Base-by-base conservation (phyloP, 2,113 vertebrate genomes). In the Brienomyrus brachyistius region DNA sequence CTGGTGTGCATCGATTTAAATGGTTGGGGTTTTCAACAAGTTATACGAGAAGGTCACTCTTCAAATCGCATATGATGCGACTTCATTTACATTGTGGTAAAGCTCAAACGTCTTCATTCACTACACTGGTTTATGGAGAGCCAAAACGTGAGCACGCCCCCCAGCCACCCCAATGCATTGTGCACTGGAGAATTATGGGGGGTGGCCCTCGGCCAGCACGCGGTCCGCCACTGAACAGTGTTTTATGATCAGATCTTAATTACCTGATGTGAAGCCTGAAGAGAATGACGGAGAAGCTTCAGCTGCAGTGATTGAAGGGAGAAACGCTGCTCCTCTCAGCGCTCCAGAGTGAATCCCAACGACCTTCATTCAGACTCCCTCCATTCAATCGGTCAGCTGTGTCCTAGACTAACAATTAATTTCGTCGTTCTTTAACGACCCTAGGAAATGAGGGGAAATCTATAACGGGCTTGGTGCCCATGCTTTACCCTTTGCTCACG, bases 231-330 rank as follows among this genome's bases (percentile, higher is more conserved):
- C n/a, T 0, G 59, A 66, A 66, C 23, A 9, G 9, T 70, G n/a
- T 54, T 77, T 89, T 52, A 80, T 89, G 66, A 45, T 56, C 70
- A 21, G 70, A 19, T 3, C 50, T 40, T 82, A 89, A 89, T 89
- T 27, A 83, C 11, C 47, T 15, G 66, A 89, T 74, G 9, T 70
- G 19, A 10, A 66, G 47, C 27, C 66, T 10, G 27, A 31, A 35
- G 1, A 31, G 66, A 35, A 35, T 74, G 66, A 74, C 27, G 13
- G 66, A 74, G 66, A 35, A 74, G 27, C 66, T 74, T 74, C 66
- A 74, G 66, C 27, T 31, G 11, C 7, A 74, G 0, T 35, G 66
- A 15, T 35, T 74, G 15, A 35, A 31, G 9, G 23, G 3, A 31
- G 27, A 54, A 54, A 7, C n/a, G 10, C 10, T 35, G 50, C 10